Evolutionary conservation across 2,888 invertebrate species (phyloP), one percentile per base, ranked within the genome.

Genomic region (Gastracanthus pulcherrimus): DNA sequence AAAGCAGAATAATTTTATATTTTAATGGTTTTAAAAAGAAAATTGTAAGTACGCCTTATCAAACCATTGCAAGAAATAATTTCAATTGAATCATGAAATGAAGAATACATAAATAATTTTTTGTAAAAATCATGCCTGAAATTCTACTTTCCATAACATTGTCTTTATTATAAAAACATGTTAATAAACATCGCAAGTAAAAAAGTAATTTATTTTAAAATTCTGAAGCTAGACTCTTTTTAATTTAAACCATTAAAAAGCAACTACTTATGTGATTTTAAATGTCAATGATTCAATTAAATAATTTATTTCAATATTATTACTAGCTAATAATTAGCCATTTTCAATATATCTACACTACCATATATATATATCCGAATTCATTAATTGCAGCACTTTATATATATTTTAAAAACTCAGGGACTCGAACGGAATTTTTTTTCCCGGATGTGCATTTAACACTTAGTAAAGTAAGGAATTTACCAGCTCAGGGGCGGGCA

Each of bases 401-500:
- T 66, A 66, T 77, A 75, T 80, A 48, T 70, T 78, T 74, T 26
- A 69, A 23, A 77, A 78, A 75, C 38, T 79, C 38, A 64, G 69
- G 60, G 62, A 62, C 11, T 77, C 26, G 48, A 71, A 71, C 34
- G 69, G 23, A 74, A 82, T 62, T 19, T 69, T 80, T 71, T 76
- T 76, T 62, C 67, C 62, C 79, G 31, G 55, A 38, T 77, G 80
- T 77, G 80, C 80, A 80, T 69, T 45, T 66, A 75, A 78, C 74
- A 70, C 74, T 83, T 75, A 83, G 51, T 81, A 74, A 77, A 80
- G 45, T 77, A 82, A 80, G 36, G 11, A 75, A 70, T 79, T 87
- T 86, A 91, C 91, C 89, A 89, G 89, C 89, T 91, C 91, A 91
- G 87, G 91, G 91, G 87, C 91, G 91, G 86, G 90, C 88, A 87